phyloP scores from a whole-genome alignment of 1,140 invertebrate genomes.

The Chrysoperla carnea region DNA sequence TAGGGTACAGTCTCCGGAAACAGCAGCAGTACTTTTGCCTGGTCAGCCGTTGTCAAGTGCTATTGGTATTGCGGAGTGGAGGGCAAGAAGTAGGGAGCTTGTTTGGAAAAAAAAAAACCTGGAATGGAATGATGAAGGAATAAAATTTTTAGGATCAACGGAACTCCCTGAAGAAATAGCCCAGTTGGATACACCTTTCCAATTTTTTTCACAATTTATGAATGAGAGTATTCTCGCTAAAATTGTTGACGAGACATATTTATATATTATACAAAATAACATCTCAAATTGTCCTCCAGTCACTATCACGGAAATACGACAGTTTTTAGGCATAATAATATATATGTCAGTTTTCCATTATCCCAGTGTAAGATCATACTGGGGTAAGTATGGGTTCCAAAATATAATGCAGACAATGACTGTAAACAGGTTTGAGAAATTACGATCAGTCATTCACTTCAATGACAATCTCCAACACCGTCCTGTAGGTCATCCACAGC shows the following conservation, averaged over 20 bases:
- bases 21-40: conserved; percentile 3
- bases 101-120: conserved; percentile 7
- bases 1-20: too few relatives aligned
- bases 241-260: conserved; percentile 4
- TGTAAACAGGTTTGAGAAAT: not conserved
- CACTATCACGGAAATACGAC: not conserved
- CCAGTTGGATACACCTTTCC: conserved; percentile 16
- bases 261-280: not conserved
- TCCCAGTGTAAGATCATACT: not conserved
- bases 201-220: conserved; percentile 7
- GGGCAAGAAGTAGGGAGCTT: conserved; percentile 8
- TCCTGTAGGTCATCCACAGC: not conserved
- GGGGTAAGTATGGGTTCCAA: not conserved
- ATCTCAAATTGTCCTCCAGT: not conserved
- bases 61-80: conserved; percentile 9
- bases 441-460: not conserved
- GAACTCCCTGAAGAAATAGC: conserved; percentile 4
- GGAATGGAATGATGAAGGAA: conserved; percentile 5
- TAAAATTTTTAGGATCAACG: conserved; percentile 6
- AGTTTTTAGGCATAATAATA: not conserved
- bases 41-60: conserved; percentile 3
- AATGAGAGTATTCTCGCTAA: conserved; percentile 11
- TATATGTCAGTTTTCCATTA: not conserved
- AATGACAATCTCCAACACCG: not conserved
- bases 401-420: not conserved